These are phyloP conservation scores for Pelecanoides urinatrix DNA, from an alignment of 2,113 vertebrate genomes.

Conservation along the genomic window DNA sequence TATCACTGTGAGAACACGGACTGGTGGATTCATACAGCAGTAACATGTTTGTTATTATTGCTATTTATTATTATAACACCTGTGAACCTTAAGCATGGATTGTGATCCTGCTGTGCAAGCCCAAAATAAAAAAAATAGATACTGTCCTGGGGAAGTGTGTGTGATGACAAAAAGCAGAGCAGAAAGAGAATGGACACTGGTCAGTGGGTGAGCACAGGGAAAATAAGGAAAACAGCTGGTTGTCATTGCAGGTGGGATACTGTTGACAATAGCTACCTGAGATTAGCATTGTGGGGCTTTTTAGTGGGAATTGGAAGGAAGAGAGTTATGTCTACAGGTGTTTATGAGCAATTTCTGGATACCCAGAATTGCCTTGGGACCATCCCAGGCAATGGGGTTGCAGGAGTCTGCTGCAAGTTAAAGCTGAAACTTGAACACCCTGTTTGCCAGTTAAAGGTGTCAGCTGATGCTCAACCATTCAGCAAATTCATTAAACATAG, in stretches of 20 bases:
- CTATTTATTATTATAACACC: neutral
- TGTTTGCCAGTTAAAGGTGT: neutral
- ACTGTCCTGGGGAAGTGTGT: neutral
- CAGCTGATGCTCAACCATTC: neutral
- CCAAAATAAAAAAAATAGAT: neutral
- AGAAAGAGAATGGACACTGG: neutral
- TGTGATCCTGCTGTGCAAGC: neutral
- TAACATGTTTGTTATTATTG: neutral
- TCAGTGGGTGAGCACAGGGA: accelerated
- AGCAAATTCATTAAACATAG: neutral
- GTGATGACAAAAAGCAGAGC: neutral
- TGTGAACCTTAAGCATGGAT: neutral
- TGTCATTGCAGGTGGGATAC: neutral
- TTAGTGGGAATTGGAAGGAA: neutral
- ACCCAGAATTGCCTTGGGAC: neutral
- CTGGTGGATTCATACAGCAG: neutral
- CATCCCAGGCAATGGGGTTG: neutral
- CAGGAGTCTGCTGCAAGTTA: neutral
- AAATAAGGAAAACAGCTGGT: neutral
- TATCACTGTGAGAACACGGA: neutral
- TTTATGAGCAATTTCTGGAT: neutral
- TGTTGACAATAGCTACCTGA: neutral
- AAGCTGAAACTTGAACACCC: neutral
- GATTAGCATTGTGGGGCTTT: neutral
- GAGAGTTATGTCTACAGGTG: accelerated